Conservation (phyloP, 1,140 invertebrate genomes). For the Nasonia longicornis region DNA sequence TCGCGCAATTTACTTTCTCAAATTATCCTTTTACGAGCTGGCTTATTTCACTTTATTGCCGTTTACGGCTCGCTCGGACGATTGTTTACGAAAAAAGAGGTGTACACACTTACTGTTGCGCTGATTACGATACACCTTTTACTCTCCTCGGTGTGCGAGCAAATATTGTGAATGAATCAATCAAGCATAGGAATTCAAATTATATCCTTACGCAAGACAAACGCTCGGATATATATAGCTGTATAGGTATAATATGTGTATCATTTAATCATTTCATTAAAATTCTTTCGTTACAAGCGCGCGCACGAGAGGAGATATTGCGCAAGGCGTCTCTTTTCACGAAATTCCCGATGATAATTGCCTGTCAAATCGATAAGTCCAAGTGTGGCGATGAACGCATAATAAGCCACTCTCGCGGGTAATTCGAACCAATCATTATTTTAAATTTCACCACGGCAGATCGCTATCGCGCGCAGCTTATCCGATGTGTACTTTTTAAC, state of each 20-base stretch:
- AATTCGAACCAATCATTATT: constrained; percentile 26
- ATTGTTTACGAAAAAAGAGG: not conserved
- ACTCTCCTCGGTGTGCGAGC: too few relatives aligned
- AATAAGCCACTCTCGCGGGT: not conserved
- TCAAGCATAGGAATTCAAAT: not conserved
- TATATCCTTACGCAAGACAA: not conserved
- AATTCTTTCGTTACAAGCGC: not conserved
- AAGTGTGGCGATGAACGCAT: constrained; percentile 6
- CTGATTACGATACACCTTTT: too few relatives aligned
- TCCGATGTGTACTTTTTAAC: not conserved
- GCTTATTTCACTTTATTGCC: not conserved
- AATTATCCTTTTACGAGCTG: not conserved
- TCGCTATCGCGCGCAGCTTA: not conserved
- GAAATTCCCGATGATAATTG: constrained; percentile 1
- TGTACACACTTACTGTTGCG: not conserved
- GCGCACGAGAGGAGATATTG: not conserved
- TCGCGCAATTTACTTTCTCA: not conserved
- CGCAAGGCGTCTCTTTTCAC: not conserved
- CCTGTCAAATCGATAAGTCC: not conserved
- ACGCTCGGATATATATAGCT: too few relatives aligned
- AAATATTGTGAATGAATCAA: not conserved
- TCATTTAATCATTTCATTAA: constrained; percentile 1
- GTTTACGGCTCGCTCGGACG: not conserved
- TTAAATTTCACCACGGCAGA: not conserved
- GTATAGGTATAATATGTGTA: not conserved